Evolutionary conservation across 2,888 invertebrate genomes (phyloP), one percentile per base, ranked within the genome.

Genomic region (Nyleta sp.): DNA sequence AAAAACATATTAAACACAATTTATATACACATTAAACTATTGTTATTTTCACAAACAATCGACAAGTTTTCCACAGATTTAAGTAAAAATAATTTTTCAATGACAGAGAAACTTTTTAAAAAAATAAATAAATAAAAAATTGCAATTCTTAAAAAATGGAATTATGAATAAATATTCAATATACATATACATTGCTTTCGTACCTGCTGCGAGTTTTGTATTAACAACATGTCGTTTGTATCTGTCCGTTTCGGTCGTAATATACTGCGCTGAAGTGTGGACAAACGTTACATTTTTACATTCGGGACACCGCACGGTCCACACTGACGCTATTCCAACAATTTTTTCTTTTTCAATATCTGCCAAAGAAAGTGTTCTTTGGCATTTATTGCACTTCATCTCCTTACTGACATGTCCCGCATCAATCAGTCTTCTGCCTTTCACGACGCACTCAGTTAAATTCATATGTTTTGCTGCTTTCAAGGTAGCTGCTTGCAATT

Each of bases 201-300:
- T 15, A 65, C 52, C 50, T 52, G 64, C 52, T 28, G 42, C 64
- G 11, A 65, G 42, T 38, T 65, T 52, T 2, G 24, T 40, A 24
- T 64, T 64, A 17, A 40, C 24, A 38, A 38, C 64, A 28, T 38
- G 50, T 22, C 17, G 48, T 35, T 62, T 48, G n/a, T 3, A 13
- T 1, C 35, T 4, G 8, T 22, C 8, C 7, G 8, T 42, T 18
- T 2, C 8, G n/a, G 8, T 33, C 15, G 10, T 5, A 24, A 50
- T 28, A 18, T 33, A 24, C 11, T 17, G 17, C 10, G 17, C 44
- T 1, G 52, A 52, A 2, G 22, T 65, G 8, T 65, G 24, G 15
- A 52, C n/a, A 0, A 18, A n/a, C 2, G 17, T 42, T 8, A 52
- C 8, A 10, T 24, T 17, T 20, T 65, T 0, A 40, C 55, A 67